These are phyloP conservation scores for Linurgus olivaceus DNA, from an alignment of 2,797 vertebrate species.

Conservation along the genomic window DNA sequence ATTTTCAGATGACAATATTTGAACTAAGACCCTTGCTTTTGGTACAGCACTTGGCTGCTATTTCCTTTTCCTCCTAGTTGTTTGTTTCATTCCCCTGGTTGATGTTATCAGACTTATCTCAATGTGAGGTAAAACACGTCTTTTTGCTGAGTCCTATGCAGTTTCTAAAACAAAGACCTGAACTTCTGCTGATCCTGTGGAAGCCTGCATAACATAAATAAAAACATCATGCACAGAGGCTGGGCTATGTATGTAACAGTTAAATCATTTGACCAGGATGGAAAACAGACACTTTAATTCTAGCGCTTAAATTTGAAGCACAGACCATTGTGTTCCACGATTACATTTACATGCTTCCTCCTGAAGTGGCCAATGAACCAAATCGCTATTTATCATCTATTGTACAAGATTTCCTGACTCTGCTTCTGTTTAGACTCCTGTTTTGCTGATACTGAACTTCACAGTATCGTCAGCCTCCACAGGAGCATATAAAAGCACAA, in stretches of 20 bases:
- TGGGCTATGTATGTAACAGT: background rate
- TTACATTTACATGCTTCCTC: slow-evolving; percentile 26
- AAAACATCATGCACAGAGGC: background rate
- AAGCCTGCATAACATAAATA: background rate
- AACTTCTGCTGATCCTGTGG: background rate
- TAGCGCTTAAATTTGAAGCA: background rate
- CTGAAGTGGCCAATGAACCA: background rate
- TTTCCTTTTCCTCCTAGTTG: background rate
- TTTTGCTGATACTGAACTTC: slow-evolving; percentile 54
- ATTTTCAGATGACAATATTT: slow-evolving; percentile 22
- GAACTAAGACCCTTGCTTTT: slow-evolving; percentile 52
- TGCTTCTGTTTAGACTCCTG: slow-evolving; percentile 37
- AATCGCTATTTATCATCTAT: slow-evolving; percentile 51
- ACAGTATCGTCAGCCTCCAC: background rate
- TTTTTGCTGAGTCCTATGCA: background rate
- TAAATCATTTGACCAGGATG: background rate
- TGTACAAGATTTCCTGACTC: slow-evolving; percentile 52
- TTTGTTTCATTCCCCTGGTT: background rate
- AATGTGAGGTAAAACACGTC: background rate
- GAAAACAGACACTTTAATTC: background rate
- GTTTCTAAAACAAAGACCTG: slow-evolving; percentile 8
- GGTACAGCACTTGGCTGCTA: slow-evolving; percentile 71
- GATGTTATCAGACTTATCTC: background rate
- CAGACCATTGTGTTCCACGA: slow-evolving; percentile 17
- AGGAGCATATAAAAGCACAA: slow-evolving; percentile 25